A percentile compares a stretch with the other conserved stretches of the same genome.
These are phyloP conservation scores for Tragelaphus buxtoni DNA, from an alignment of 2,113 vertebrate genomes.

Conservation along the genomic window DNA sequence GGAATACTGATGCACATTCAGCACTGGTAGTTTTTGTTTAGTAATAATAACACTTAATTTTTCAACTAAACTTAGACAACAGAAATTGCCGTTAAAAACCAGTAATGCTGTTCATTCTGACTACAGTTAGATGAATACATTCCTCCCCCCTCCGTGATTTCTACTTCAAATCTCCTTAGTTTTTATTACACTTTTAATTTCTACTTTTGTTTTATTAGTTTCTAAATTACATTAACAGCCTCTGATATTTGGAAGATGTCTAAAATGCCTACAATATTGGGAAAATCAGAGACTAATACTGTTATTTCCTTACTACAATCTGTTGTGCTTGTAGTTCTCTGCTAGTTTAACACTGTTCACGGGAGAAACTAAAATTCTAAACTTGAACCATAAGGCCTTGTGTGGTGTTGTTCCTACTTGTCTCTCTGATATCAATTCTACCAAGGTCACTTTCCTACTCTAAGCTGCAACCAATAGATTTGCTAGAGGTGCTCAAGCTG, in stretches of 20 bases:
- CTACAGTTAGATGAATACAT: neutral
- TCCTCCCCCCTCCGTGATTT: neutral
- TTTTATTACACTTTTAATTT: neutral
- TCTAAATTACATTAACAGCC: neutral
- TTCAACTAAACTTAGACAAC: neutral
- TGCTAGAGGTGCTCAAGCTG: neutral
- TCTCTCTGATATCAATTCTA: neutral
- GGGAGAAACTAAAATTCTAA: neutral
- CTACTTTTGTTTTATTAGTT: neutral
- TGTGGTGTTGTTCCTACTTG: neutral
- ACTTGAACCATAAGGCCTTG: neutral
- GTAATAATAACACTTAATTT: neutral
- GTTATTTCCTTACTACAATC: neutral
- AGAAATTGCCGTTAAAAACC: neutral
- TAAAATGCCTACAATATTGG: neutral
- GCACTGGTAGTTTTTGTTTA: neutral
- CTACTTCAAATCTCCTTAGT: neutral
- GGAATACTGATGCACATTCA: neutral
- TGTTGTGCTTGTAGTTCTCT: neutral
- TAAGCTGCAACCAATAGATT: neutral
- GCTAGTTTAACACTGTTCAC: neutral
- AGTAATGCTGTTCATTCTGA: neutral
- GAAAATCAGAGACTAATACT: neutral
- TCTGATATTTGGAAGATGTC: neutral
- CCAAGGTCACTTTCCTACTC: neutral